Evolutionary conservation across 2,888 invertebrate species (phyloP).

Genomic region (Neocrepidodera transversa): DNA sequence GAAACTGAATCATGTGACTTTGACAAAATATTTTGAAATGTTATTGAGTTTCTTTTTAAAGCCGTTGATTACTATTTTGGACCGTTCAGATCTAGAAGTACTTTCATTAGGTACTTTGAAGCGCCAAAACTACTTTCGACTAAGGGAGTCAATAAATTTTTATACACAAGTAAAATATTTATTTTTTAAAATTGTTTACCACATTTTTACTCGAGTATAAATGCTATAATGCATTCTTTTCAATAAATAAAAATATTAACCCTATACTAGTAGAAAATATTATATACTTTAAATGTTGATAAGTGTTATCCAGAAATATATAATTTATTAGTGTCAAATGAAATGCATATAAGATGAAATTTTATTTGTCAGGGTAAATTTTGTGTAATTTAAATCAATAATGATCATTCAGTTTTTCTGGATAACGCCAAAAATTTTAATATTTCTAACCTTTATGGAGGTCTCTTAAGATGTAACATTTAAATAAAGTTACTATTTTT

Average conservation of each 20-base stretch:
- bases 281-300: constrained; percentile 14
- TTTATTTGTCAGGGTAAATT: too few species aligned
- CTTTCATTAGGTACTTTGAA: constrained; percentile 37
- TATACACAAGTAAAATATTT: constrained; percentile 33
- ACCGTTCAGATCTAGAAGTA: not conserved
- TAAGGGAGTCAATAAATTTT: constrained; percentile 42
- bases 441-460: constrained; percentile 3
- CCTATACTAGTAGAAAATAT: constrained; percentile 15
- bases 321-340: not conserved
- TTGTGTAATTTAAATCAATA: too few species aligned
- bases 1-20: too few species aligned
- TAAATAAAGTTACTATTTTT: constrained; percentile 2
- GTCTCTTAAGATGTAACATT: constrained; percentile 10
- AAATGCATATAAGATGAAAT: too few species aligned
- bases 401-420: too few species aligned
- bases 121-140: constrained; percentile 42
- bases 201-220: constrained; percentile 16
- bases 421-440: constrained; percentile 3
- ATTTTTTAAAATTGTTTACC: constrained; percentile 37
- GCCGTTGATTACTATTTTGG: constrained; percentile 1
- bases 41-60: too few species aligned
- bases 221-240: constrained; percentile 7
- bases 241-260: constrained; percentile 12
- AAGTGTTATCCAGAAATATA: constrained; percentile 22
- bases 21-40: too few species aligned